A percentile compares a stretch with the other conserved stretches of the same genome.
Conservation (phyloP, 2,113 vertebrate species). For the Pseudopodoces humilis region DNA sequence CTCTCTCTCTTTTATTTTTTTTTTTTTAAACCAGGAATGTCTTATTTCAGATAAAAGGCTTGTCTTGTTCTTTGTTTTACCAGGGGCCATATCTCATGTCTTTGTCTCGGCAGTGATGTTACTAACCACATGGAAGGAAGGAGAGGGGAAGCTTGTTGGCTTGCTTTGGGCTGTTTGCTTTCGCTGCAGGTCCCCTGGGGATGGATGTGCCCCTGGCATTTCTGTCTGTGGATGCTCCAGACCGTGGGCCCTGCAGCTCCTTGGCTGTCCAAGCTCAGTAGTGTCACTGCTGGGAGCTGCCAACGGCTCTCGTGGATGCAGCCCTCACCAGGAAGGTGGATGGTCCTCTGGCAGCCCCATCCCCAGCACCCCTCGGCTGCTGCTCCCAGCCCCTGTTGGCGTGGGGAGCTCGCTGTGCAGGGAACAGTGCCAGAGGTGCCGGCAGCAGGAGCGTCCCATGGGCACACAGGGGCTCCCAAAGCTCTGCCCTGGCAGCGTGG, state of each 20-base stretch:
- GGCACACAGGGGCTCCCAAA: fast-evolving
- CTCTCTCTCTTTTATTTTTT: background rate
- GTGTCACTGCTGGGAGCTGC: background rate
- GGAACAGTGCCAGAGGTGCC: fast-evolving
- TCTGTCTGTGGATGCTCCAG: fast-evolving
- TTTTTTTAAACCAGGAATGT: fast-evolving
- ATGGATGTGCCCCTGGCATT: background rate
- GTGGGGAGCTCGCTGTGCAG: fast-evolving
- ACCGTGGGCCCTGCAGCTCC: background rate
- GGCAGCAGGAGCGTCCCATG: fast-evolving
- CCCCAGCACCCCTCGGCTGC: background rate
- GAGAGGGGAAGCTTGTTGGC: background rate
- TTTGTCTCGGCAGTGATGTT: background rate
- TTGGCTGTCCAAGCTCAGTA: fast-evolving
- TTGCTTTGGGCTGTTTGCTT: background rate
- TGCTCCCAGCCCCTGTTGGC: fast-evolving
- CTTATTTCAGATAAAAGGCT: background rate
- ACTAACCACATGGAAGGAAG: background rate
- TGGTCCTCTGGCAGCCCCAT: background rate
- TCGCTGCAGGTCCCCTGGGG: background rate
- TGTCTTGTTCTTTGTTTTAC: background rate
- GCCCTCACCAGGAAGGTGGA: fast-evolving
- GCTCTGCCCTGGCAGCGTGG: background rate
- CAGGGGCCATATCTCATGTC: background rate
- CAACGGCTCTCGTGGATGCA: background rate